These are phyloP conservation scores for Tichodroma muraria DNA, from an alignment of 2,113 vertebrate species.

Conservation along the genomic window DNA sequence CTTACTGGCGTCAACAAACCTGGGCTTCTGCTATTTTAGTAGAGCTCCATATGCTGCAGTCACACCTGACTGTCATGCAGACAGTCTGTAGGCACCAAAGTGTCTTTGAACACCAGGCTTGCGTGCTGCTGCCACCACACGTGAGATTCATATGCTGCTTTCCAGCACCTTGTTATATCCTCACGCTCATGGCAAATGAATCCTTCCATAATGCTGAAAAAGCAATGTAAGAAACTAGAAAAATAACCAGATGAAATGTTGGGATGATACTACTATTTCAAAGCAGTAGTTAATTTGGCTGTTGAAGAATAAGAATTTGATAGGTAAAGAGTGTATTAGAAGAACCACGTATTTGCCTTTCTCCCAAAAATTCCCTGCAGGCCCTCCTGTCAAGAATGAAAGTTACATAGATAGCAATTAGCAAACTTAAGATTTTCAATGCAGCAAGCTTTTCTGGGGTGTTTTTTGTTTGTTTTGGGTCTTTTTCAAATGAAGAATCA, in stretches of 20 bases:
- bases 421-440: not conserved
- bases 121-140: not conserved
- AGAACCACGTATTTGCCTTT: not conserved
- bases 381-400: not conserved
- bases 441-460: not conserved
- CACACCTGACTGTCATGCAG: not conserved
- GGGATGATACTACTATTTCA: not conserved
- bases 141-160: not conserved
- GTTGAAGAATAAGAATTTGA: not conserved
- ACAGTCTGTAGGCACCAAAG: not conserved
- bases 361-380: not conserved
- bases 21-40: not conserved
- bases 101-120: not conserved
- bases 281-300: not conserved
- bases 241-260: not conserved
- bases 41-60: not conserved
- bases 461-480: not conserved
- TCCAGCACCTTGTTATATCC: not conserved
- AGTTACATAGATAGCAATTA: not conserved
- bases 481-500: not conserved
- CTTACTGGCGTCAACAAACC: not conserved
- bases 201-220: not conserved
- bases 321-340: not conserved
- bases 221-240: not conserved
- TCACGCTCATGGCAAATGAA: not conserved